Evolutionary conservation across 2,888 invertebrate species (phyloP).

Genomic region (Cephus runcator): DNA sequence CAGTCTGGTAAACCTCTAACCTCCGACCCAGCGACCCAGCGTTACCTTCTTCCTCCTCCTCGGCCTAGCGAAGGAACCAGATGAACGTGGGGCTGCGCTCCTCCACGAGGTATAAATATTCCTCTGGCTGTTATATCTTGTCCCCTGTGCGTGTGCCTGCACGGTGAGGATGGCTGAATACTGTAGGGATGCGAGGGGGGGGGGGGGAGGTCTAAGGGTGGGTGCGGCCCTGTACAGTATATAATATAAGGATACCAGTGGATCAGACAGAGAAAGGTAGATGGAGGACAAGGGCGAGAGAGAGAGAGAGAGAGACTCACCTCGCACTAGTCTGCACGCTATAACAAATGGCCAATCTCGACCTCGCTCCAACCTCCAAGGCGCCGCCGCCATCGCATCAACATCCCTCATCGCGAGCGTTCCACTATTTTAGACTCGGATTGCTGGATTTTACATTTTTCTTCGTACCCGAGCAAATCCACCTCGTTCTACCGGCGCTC

Average conservation of each 20-base stretch:
- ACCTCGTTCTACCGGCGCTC: not conserved
- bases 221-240: not conserved
- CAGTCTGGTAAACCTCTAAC: not conserved
- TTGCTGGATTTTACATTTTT: constrained; percentile 31
- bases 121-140: not conserved
- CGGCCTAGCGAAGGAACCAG: not conserved
- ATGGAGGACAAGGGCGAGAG: not conserved
- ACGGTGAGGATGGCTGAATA: not conserved
- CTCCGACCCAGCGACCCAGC: not conserved
- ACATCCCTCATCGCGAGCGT: constrained; percentile 38
- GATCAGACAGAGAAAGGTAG: not conserved
- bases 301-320: constrained; percentile 16
- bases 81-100: not conserved
- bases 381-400: constrained; percentile 32
- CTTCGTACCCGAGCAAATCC: constrained; percentile 6
- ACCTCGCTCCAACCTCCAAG: constrained; percentile 25
- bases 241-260: not conserved
- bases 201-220: not conserved
- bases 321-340: constrained; percentile 27
- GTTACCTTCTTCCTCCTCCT: not conserved
- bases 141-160: not conserved
- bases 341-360: constrained; percentile 55
- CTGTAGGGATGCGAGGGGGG: not conserved
- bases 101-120: not conserved
- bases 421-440: constrained; percentile 34